Conservation (phyloP, 2,888 invertebrate species). For the Mylabris sibirica region DNA sequence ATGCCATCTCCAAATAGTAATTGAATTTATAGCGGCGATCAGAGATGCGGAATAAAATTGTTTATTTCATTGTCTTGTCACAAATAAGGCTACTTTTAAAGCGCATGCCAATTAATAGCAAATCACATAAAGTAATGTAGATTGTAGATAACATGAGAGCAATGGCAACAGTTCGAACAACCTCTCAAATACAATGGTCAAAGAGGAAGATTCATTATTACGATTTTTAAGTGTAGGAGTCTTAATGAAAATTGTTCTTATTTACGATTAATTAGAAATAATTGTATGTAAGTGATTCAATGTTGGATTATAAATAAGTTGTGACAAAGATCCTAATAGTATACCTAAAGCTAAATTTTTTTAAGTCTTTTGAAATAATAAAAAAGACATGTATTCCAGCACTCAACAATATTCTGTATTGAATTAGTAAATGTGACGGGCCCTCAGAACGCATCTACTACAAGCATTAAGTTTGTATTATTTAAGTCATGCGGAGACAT, state of each 20-base stretch:
- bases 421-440: conserved; percentile 41
- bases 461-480: conserved; percentile 48
- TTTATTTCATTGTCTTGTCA: conserved; percentile 53
- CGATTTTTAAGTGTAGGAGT: conserved; percentile 19
- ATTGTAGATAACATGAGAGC: conserved; percentile 45
- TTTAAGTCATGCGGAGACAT: conserved; percentile 47
- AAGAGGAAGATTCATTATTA: conserved; percentile 25
- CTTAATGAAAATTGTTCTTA: conserved; percentile 26
- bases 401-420: conserved; percentile 28
- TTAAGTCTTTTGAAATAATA: background rate
- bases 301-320: background rate
- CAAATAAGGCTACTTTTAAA: conserved; percentile 43
- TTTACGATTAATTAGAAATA: background rate
- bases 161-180: conserved; percentile 22
- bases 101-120: conserved; percentile 54
- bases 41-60: conserved; percentile 48
- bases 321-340: background rate
- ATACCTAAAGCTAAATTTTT: too few relatives aligned
- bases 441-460: conserved; percentile 42
- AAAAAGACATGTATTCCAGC: background rate
- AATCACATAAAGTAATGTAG: conserved; percentile 55
- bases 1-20: conserved; percentile 51
- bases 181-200: conserved; percentile 32
- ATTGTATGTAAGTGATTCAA: background rate
- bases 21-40: conserved; percentile 53